A percentile compares a stretch with the other conserved stretches of the same genome.
These are phyloP conservation scores for Haliclona indistincta DNA, from an alignment of 37 sponge, comb jelly and placozoan species.

Conservation along the genomic window DNA sequence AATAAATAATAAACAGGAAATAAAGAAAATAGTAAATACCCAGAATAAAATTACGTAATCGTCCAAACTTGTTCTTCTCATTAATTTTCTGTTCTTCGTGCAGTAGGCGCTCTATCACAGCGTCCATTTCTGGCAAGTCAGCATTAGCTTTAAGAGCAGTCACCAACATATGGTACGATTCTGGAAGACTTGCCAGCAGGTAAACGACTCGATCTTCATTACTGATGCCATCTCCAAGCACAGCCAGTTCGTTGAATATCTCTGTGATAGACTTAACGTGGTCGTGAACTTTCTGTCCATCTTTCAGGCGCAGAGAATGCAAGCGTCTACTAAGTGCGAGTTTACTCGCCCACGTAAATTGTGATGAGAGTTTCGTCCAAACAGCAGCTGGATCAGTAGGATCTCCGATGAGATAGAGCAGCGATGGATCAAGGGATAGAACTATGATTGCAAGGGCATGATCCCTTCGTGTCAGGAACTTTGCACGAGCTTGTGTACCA, in stretches of 20 bases:
- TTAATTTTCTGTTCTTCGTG: constrained; percentile 34
- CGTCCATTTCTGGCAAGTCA: constrained; percentile 51
- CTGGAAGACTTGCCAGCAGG: constrained; percentile 54
- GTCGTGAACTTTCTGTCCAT: constrained; percentile 34
- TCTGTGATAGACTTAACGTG: constrained; percentile 41
- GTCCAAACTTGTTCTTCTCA: background rate
- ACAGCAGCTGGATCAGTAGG: constrained; percentile 32
- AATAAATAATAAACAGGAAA: too few species aligned
- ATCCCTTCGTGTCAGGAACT: too few species aligned
- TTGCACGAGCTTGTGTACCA: too few species aligned
- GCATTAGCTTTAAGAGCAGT: constrained; percentile 45
- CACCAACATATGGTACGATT: constrained; percentile 32
- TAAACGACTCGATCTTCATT: constrained; percentile 46
- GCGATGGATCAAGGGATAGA: too few species aligned
- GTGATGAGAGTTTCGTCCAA: constrained; percentile 38
- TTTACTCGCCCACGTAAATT: constrained; percentile 53
- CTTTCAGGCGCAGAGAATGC: constrained; percentile 38
- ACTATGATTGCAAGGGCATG: too few species aligned
- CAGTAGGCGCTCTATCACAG: constrained; percentile 35
- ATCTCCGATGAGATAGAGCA: too few species aligned
- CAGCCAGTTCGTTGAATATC: constrained; percentile 39
- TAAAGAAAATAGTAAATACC: too few species aligned
- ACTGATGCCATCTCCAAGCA: constrained; percentile 23
- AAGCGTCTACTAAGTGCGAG: constrained; percentile 36
- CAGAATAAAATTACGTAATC: too few species aligned